Conservation (phyloP, 2,113 vertebrate genomes). For the Heterochromis multidens region DNA sequence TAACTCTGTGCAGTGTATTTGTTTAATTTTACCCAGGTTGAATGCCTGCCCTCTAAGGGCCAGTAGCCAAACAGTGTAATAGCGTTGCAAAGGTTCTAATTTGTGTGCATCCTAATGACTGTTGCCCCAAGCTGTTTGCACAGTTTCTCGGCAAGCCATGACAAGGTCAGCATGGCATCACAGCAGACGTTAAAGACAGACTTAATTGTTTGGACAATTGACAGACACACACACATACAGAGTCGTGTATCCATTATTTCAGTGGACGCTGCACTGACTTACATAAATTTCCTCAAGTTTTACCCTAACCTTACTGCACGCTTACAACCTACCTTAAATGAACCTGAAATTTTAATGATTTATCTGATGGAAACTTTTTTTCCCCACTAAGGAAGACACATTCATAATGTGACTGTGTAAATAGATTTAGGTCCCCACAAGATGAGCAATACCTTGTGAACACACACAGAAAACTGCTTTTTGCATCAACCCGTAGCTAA, state of each 20-base stretch:
- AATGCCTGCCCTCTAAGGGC: not conserved
- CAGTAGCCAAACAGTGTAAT: constrained; percentile 36
- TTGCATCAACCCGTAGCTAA: not conserved
- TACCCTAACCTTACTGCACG: too few species aligned
- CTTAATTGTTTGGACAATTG: constrained; percentile 16
- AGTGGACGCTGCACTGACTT: not conserved
- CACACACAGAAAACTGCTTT: not conserved
- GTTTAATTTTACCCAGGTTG: constrained; percentile 40
- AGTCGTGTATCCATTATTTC: not conserved
- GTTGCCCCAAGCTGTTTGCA: constrained; percentile 42
- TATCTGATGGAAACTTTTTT: not conserved
- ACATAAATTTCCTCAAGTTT: not conserved
- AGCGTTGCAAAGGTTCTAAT: constrained; percentile 35
- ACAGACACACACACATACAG: not conserved
- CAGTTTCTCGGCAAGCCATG: constrained; percentile 30
- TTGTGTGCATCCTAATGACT: constrained; percentile 53
- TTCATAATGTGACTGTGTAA: not conserved
- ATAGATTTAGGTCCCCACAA: not conserved
- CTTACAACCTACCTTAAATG: not conserved
- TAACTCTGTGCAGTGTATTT: constrained; percentile 7
- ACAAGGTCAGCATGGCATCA: constrained; percentile 58
- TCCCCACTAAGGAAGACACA: not conserved
- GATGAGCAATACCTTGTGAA: not conserved
- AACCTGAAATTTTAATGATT: not conserved
- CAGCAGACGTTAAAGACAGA: constrained; percentile 31